Evolutionary conservation across 2,888 invertebrate species (phyloP).

Genomic region (Torymus tubicola): DNA sequence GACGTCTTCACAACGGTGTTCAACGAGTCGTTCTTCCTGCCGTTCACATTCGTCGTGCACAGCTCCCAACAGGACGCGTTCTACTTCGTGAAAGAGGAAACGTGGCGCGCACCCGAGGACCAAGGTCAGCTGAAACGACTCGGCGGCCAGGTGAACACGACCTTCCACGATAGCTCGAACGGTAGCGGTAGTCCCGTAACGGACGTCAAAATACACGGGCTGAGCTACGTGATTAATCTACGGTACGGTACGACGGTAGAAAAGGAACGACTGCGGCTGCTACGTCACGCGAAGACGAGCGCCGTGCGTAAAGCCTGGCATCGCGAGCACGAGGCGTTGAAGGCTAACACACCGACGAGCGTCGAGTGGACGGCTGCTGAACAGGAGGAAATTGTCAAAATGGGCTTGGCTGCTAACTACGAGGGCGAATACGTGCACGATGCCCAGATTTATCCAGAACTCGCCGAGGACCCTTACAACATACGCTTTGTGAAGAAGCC

Average conservation of each 20-base stretch:
- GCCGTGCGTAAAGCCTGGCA: slow-evolving; percentile 96
- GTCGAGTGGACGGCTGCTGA: slow-evolving; percentile 93
- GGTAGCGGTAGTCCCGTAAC: slow-evolving; percentile 82
- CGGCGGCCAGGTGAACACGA: slow-evolving; percentile 93
- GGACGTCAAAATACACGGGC: slow-evolving; percentile 93
- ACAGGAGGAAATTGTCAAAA: slow-evolving; percentile 91
- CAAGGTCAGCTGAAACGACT: slow-evolving; percentile 91
- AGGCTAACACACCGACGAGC: slow-evolving; percentile 86
- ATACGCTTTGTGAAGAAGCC: slow-evolving; percentile 92
- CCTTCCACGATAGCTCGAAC: slow-evolving; percentile 87
- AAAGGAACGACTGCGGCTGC: slow-evolving; percentile 90
- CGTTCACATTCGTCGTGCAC: slow-evolving; percentile 92
- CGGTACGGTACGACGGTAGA: slow-evolving; percentile 96
- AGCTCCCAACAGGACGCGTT: slow-evolving; percentile 94
- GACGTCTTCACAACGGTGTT: slow-evolving; percentile 96
- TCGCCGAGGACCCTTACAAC: slow-evolving; percentile 97
- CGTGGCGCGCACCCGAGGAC: slow-evolving; percentile 93
- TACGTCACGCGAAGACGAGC: slow-evolving; percentile 92
- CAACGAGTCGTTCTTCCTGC: slow-evolving; percentile 90
- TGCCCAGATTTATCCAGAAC: slow-evolving; percentile 91
- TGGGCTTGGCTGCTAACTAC: slow-evolving; percentile 89
- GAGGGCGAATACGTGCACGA: slow-evolving; percentile 95
- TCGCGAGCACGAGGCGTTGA: slow-evolving; percentile 90
- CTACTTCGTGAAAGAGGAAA: slow-evolving; percentile 94
- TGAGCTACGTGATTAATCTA: slow-evolving; percentile 92